Percentiles rank a stretch among this genome's conserved stretches.
Evolutionary conservation across 2,888 invertebrate genomes (phyloP).

Genomic region (Leptinotarsa tumamoca): DNA sequence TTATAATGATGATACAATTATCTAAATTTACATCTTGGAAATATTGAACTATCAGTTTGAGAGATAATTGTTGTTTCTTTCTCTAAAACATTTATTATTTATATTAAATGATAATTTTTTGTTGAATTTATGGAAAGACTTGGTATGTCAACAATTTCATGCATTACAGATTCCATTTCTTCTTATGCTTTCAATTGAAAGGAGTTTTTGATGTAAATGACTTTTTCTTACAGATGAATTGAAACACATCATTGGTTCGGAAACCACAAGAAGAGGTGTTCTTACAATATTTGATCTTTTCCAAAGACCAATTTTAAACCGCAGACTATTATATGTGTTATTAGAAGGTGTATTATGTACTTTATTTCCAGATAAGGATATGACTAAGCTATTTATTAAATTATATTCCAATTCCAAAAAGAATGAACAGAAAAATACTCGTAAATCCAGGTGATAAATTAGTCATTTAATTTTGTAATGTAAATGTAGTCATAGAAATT

Average conservation of each 20-base stretch:
- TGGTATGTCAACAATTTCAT: too few species aligned
- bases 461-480: slow-evolving; percentile 22
- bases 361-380: slow-evolving; percentile 84
- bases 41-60: too few species aligned
- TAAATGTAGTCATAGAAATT: slow-evolving; percentile 16
- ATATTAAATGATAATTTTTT: too few species aligned
- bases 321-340: slow-evolving; percentile 84
- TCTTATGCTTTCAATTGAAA: too few species aligned
- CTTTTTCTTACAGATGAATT: slow-evolving; percentile 79
- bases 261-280: slow-evolving; percentile 86
- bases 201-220: not conserved
- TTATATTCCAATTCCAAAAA: slow-evolving; percentile 76
- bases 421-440: slow-evolving; percentile 52
- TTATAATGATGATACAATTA: too few species aligned
- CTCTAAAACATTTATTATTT: too few species aligned
- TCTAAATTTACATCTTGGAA: too few species aligned
- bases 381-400: slow-evolving; percentile 78
- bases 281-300: slow-evolving; percentile 88
- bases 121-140: too few species aligned
- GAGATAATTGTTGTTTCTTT: too few species aligned
- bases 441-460: slow-evolving; percentile 55
- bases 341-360: slow-evolving; percentile 84
- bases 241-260: slow-evolving; percentile 89
- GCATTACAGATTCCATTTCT: too few species aligned
- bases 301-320: slow-evolving; percentile 87